Base-by-base conservation (phyloP, 1,140 invertebrate genomes). In the Orussus abietinus region DNA sequence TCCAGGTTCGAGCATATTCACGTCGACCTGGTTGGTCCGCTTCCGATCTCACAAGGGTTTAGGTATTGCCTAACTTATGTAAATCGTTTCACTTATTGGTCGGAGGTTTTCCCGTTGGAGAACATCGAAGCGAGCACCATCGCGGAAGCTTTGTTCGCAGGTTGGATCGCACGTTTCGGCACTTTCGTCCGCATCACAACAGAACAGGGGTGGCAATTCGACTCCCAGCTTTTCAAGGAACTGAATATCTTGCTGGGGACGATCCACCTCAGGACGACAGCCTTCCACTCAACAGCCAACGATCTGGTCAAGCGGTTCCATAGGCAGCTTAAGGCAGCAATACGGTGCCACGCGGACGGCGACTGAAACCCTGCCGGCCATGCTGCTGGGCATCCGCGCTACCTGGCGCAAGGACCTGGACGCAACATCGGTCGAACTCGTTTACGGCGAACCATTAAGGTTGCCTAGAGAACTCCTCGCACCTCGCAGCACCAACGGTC, bases 381-480 rank as follows among this genome's bases (percentile, higher is more conserved):
- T 72, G 6, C 38, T 74, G 0, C 46, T 71, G 1, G 66, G 62
- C 1, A 19, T 69, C 0, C 45, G 63, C 1, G 40, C 48, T 4
- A 37, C 51, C 2, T 44, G 30, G 2, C 62, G 62, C 31, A 51
- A 62, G 21, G 57, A 70, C 19, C 28, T 60, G 2, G 26, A 52
- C 13, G 26, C 41, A 1, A 51, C 65, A 1, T 26, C 62, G 2
- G 61, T 59, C 5, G 62, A 72, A 37, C 34, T 71, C n/a, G 42
- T 69, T 1, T 72, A 61, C 39, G 67, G 67, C 1, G 42, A 47
- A 35, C 30, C 54, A 1, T 35, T 72, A 1, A 50, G 60, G 1
- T 33, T 71, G 1, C 66, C 69, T 1, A 55, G 56, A 0, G 62
- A 72, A 53, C 59, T 69, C 31, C 52, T 72, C 11, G 12, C 25